These are phyloP conservation scores for Bombus pascuorum DNA, from an alignment of 1,140 invertebrate genomes.

Conservation along the genomic window DNA sequence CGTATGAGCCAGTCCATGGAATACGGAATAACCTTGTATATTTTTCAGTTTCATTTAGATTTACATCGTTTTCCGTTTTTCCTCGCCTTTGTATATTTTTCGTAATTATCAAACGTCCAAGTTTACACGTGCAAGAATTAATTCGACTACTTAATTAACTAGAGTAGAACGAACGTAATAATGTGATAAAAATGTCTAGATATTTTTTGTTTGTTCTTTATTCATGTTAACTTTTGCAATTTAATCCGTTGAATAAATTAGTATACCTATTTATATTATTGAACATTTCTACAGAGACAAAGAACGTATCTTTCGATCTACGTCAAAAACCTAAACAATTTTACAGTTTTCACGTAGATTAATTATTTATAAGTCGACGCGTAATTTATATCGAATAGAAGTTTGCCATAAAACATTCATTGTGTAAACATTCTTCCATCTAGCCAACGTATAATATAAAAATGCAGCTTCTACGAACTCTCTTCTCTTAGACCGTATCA, in stretches of 20 bases:
- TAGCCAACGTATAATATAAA: too few species aligned
- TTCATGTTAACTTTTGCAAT: not conserved
- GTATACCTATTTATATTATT: too few species aligned
- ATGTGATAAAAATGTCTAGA: not conserved
- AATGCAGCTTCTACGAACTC: too few species aligned
- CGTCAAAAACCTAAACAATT: not conserved
- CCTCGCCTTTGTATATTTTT: too few species aligned
- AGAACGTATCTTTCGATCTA: not conserved
- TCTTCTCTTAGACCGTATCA: too few species aligned
- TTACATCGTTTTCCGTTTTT: not conserved
- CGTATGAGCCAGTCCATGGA: constrained; percentile 23
- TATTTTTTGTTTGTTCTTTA: not conserved
- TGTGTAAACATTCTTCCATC: too few species aligned
- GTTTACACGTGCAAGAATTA: not conserved
- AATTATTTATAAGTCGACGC: not conserved
- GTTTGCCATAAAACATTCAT: too few species aligned
- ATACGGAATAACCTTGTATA: constrained; percentile 15
- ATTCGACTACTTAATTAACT: not conserved
- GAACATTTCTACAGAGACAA: too few species aligned
- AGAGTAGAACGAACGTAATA: too few species aligned
- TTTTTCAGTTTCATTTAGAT: not conserved
- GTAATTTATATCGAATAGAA: not conserved
- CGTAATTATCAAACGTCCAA: not conserved
- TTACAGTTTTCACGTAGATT: too few species aligned
- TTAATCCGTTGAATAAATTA: too few species aligned